A percentile compares a stretch with the other conserved stretches of the same genome.
Conservation (phyloP, 2,113 vertebrate species). For the Ariopsis seemanni region DNA sequence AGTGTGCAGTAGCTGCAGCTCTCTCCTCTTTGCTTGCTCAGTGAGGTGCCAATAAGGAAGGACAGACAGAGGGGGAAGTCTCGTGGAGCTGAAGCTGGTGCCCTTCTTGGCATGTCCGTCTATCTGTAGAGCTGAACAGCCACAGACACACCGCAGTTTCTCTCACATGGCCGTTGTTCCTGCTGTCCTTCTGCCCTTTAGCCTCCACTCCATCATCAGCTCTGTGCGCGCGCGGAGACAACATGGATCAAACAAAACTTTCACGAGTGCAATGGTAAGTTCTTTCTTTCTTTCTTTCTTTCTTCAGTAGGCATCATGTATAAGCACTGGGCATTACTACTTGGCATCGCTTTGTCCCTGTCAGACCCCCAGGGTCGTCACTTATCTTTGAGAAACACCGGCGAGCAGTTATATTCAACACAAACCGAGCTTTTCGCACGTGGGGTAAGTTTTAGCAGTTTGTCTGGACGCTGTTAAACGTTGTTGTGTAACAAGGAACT, state of each 20-base stretch:
- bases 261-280: neutral
- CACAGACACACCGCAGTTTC: slow-evolving; percentile 53
- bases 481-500: too few relatives aligned
- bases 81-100: slow-evolving; percentile 42
- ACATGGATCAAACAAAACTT: slow-evolving; percentile 6
- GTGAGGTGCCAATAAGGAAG: slow-evolving; percentile 22
- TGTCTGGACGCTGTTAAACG: neutral
- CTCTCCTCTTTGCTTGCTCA: neutral
- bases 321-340: neutral
- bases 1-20: slow-evolving; percentile 9
- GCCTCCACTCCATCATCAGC: slow-evolving; percentile 39
- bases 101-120: slow-evolving; percentile 32
- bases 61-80: slow-evolving; percentile 44
- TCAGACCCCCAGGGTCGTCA: slow-evolving; percentile 13
- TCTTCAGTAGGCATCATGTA: neutral
- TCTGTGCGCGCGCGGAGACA: slow-evolving; percentile 44
- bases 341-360: neutral
- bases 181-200: slow-evolving; percentile 52
- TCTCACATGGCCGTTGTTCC: slow-evolving; percentile 54
- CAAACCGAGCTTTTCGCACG: neutral
- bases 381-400: neutral
- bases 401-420: neutral
- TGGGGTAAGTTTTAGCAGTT: slow-evolving; percentile 12
- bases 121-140: slow-evolving; percentile 51
- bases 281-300: neutral